These are phyloP conservation scores for Urosaurus nigricauda DNA, from an alignment of 2,797 vertebrate species.

Conservation along the genomic window DNA sequence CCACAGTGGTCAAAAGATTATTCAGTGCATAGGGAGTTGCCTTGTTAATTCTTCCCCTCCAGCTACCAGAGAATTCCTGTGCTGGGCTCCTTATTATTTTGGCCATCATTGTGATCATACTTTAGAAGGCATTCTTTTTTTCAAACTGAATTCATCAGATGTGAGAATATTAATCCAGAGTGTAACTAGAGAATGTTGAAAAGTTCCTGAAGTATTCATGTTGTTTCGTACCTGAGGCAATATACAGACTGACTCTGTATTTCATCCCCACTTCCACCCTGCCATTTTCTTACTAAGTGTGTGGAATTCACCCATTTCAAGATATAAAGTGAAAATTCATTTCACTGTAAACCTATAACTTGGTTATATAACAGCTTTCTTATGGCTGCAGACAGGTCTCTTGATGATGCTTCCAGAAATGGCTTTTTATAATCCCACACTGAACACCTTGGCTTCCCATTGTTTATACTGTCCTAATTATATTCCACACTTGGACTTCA, in stretches of 20 bases:
- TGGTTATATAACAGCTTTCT: slow-evolving; percentile 19
- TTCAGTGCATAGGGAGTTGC: background rate
- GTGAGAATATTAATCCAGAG: background rate
- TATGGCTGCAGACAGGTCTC: background rate
- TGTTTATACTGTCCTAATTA: slow-evolving; percentile 34
- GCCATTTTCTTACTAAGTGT: slow-evolving; percentile 16
- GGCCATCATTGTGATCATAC: background rate
- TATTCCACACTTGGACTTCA: slow-evolving; percentile 8
- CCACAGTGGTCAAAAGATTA: background rate
- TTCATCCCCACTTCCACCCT: background rate
- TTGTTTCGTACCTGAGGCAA: background rate
- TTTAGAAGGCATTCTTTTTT: no score
- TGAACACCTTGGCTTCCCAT: slow-evolving; percentile 1
- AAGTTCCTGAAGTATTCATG: slow-evolving; percentile 10
- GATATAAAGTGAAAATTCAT: slow-evolving; percentile 21
- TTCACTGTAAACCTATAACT: slow-evolving; percentile 12
- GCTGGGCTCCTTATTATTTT: background rate
- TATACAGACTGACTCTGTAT: background rate
- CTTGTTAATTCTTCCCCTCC: background rate
- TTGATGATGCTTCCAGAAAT: slow-evolving; percentile 15
- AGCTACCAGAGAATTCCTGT: background rate
- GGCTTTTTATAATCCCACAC: background rate
- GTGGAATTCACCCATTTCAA: slow-evolving; percentile 38
- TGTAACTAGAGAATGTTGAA: slow-evolving; percentile 19
- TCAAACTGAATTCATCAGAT: slow-evolving; percentile 2